Conservation (phyloP, 2,797 vertebrate species). For the Schizopygopsis malacanthus region DNA sequence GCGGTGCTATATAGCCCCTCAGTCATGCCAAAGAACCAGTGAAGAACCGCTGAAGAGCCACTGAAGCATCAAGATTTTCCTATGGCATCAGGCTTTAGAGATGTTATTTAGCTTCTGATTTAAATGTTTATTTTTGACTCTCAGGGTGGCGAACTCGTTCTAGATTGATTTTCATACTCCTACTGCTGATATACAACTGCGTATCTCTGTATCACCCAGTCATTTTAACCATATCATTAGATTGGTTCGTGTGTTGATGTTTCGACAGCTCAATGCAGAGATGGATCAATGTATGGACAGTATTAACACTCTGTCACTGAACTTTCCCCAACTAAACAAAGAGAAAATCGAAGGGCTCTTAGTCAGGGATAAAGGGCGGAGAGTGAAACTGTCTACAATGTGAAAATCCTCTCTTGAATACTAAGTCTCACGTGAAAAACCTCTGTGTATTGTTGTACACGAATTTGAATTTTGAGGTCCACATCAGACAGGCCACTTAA, state of each 20-base stretch:
- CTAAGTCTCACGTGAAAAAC: slow-evolving; percentile 15
- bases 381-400: slow-evolving; percentile 41
- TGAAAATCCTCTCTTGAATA: slow-evolving; percentile 36
- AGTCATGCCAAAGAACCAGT: too few relatives aligned
- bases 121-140: slow-evolving; percentile 15
- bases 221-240: slow-evolving; percentile 29
- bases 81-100: background rate
- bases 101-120: slow-evolving; percentile 8
- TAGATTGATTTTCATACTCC: slow-evolving; percentile 23
- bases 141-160: background rate
- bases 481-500: slow-evolving; percentile 22
- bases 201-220: slow-evolving; percentile 2
- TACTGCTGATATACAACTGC: background rate
- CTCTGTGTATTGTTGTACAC: background rate
- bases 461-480: slow-evolving; percentile 27
- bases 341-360: slow-evolving; percentile 37
- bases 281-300: slow-evolving; percentile 47
- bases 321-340: slow-evolving; percentile 45
- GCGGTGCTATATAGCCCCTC: too few relatives aligned
- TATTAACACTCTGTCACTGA: slow-evolving; percentile 41
- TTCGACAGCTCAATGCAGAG: slow-evolving; percentile 30
- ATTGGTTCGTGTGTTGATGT: slow-evolving; percentile 39
- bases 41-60: too few relatives aligned
- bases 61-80: background rate
- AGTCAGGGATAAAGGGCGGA: slow-evolving; percentile 41